Base-by-base conservation (phyloP, 2,797 vertebrate species). In the Neosilurus mollespiculum region DNA sequence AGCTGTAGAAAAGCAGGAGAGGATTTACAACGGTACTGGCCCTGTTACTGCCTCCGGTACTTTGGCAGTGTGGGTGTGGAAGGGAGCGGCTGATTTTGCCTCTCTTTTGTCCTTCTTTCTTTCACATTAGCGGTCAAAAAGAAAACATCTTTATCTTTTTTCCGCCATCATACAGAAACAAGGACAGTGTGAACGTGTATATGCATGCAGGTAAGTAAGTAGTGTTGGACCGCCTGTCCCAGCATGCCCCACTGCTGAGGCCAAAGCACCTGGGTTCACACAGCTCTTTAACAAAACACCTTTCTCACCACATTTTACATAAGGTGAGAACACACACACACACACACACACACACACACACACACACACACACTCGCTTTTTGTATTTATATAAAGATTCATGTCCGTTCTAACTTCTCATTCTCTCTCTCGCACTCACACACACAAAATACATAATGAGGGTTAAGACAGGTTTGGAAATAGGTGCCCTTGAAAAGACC, bases 161-260 rank as follows among this genome's bases (percentile, higher is more conserved):
- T 37, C n/a, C 64, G 37, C n/a, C 20, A 78, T 78, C 61, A 30
- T 65, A 26, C 77, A 79, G 61, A 80, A 67, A 84, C 37, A 70
- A 79, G 78, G 77, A 70, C 78, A 80, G 7, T 61, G n/a, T 30
- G 61, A 65, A 53, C 24, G 1, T 78, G 84, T 84, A 75, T 76
- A 78, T 78, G 80, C 83, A 84, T 77, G 86, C 77, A 81, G 72
- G 83, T 82, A 67, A 64, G 84, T 84, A 81, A 64, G 67, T 66
- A 87, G 62, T 75, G 78, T 54, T 71, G 81, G 37, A 78, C 84
- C 81, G 87, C 89, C 87, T 90, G 89, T 89, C 87, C 56, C 75
- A 91, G 91, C 88, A 91, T 87, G 91, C 84, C 80, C 80, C 83
- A 77, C 58, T 56, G 78, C 87, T 87, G 53, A 89, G 79, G 75